Percentiles rank a stretch among this genome's conserved stretches.
phyloP scores from a whole-genome alignment of 2,797 vertebrate species.

The Trichosurus vulpecula region DNA sequence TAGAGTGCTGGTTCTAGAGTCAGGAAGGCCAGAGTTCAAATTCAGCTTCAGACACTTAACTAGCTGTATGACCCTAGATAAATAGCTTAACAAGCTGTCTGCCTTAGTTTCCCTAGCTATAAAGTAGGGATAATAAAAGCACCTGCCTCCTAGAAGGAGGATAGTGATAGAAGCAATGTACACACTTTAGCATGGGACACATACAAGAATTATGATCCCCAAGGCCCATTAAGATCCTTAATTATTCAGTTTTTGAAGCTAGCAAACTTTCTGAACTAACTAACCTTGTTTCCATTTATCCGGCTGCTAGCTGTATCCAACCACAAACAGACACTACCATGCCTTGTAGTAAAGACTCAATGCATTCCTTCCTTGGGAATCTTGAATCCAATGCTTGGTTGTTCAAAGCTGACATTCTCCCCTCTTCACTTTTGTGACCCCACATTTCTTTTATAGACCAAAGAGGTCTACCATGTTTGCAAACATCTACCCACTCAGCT shows the following conservation, averaged over 20 bases:
- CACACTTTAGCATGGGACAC: not conserved
- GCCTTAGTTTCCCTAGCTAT: not conserved
- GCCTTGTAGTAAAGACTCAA: too few species aligned
- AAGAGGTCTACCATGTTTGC: too few species aligned
- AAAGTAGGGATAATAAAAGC: not conserved
- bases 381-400: not conserved
- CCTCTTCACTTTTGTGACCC: not conserved
- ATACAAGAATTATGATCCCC: too few species aligned
- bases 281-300: not conserved
- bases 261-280: not conserved
- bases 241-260: not conserved
- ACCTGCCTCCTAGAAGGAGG: not conserved
- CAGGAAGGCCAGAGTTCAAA: not conserved
- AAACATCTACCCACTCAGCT: too few species aligned
- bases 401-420: not conserved
- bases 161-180: not conserved
- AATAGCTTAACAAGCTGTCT: not conserved
- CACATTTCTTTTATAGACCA: too few species aligned
- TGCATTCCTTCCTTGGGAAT: too few species aligned
- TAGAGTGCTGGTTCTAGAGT: not conserved
- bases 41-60: not conserved
- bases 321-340: too few species aligned
- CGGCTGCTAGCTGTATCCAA: not conserved
- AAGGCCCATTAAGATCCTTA: too few species aligned
- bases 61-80: not conserved